Evolutionary conservation across 2,797 vertebrate species (phyloP).

Genomic region (Danio tinwini): DNA sequence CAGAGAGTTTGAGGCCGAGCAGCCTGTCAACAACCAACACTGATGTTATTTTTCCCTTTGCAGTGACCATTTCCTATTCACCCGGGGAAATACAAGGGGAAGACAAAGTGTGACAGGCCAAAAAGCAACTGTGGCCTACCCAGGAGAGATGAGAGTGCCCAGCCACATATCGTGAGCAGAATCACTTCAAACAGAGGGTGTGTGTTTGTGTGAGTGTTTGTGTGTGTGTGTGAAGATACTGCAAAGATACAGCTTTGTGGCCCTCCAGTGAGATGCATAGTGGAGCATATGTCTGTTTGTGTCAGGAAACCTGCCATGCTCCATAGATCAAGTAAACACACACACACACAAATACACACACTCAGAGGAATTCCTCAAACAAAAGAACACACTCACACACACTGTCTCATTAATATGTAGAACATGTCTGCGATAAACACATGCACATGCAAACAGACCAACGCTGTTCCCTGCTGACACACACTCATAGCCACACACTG

Average conservation of each 20-base stretch:
- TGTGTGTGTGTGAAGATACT: slow-evolving; percentile 10
- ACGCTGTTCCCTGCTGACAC: slow-evolving; percentile 35
- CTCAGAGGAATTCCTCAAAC: slow-evolving; percentile 33
- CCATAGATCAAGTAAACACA: slow-evolving; percentile 32
- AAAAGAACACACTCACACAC: slow-evolving; percentile 40
- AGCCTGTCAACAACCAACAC: slow-evolving; percentile 69
- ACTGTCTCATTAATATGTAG: slow-evolving; percentile 41
- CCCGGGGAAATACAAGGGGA: slow-evolving; percentile 55
- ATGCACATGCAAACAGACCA: slow-evolving; percentile 43
- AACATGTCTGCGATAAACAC: slow-evolving; percentile 35
- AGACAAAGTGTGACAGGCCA: slow-evolving; percentile 65
- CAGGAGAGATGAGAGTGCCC: slow-evolving; percentile 52
- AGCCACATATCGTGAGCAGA: slow-evolving; percentile 47
- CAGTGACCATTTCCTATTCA: slow-evolving; percentile 58
- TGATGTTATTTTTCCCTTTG: slow-evolving; percentile 66
- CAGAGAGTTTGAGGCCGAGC: slow-evolving; percentile 61
- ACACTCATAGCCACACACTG: slow-evolving; percentile 5
- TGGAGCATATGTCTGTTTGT: slow-evolving; percentile 55
- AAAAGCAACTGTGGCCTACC: slow-evolving; percentile 49
- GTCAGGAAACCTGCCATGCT: slow-evolving; percentile 42
- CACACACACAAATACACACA: slow-evolving; percentile 27
- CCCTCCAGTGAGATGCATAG: slow-evolving; percentile 32
- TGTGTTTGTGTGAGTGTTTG: slow-evolving; percentile 28
- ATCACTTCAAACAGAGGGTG: slow-evolving; percentile 46
- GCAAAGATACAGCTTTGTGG: slow-evolving; percentile 42